Evolutionary conservation across 2,113 vertebrate species (phyloP).

Genomic region (Pseudopipra pipra): DNA sequence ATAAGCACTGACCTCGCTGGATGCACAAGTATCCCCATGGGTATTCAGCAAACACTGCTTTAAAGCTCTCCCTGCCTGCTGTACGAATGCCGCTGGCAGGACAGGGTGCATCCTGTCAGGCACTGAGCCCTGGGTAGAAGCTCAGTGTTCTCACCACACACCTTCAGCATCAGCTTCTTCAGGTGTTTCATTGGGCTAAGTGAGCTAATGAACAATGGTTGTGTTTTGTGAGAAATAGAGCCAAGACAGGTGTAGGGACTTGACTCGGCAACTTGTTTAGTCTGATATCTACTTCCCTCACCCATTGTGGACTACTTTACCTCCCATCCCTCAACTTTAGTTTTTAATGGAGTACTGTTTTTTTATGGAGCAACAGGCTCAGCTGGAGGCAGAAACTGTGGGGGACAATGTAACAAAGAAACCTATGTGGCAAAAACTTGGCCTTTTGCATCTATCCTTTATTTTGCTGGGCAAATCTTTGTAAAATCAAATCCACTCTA

Average conservation of each 20-base stretch:
- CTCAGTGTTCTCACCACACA: accelerated
- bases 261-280: background rate
- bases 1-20: background rate
- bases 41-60: background rate
- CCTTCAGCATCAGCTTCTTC: background rate
- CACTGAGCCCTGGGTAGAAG: background rate
- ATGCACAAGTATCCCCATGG: background rate
- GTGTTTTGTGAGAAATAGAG: background rate
- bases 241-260: background rate
- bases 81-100: background rate
- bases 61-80: background rate
- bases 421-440: background rate
- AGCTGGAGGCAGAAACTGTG: background rate
- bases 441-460: background rate
- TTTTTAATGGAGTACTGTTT: too few species aligned
- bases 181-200: background rate
- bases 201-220: background rate
- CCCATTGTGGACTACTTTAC: background rate
- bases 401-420: background rate
- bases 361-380: background rate
- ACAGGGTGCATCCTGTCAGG: background rate
- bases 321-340: background rate
- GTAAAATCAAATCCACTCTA: background rate
- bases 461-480: background rate
- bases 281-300: background rate